A percentile compares a stretch with the other conserved stretches of the same genome.
These are phyloP conservation scores for Cephalotes varians DNA, from an alignment of 2,888 invertebrate species.

Conservation along the genomic window DNA sequence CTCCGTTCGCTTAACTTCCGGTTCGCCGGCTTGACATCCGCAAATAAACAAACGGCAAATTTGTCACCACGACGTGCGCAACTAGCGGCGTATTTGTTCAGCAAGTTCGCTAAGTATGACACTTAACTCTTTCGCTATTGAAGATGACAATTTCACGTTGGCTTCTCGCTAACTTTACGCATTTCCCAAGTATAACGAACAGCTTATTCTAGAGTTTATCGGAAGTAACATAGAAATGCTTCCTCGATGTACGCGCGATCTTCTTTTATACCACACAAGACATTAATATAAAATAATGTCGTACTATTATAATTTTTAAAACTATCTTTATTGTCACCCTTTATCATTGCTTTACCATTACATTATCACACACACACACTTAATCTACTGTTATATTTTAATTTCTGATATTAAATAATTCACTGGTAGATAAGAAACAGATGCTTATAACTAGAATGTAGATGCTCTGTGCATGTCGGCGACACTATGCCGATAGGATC, in stretches of 20 bases:
- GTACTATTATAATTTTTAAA: neutral
- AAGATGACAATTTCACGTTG: conserved; percentile 20
- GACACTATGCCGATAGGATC: neutral
- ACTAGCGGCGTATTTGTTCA: conserved; percentile 37
- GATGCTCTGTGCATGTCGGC: neutral
- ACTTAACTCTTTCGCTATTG: conserved; percentile 50
- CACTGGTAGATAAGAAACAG: neutral
- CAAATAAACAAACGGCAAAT: conserved; percentile 46
- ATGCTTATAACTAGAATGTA: neutral
- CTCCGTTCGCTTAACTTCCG: conserved; percentile 30
- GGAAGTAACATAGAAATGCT: neutral
- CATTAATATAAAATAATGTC: neutral
- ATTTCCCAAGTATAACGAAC: conserved; percentile 31
- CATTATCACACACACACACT: too few relatives aligned
- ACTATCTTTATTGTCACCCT: neutral
- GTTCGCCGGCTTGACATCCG: conserved; percentile 30
- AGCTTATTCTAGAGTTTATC: conserved; percentile 23
- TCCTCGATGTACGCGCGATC: neutral
- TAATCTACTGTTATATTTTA: neutral
- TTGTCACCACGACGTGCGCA: conserved; percentile 42
- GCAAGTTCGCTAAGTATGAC: conserved; percentile 43
- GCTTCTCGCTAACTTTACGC: conserved; percentile 24
- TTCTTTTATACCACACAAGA: neutral
- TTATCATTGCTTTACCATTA: neutral
- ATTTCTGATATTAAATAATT: neutral